These are phyloP conservation scores for Platyura marginata DNA, from an alignment of 1,140 invertebrate species.

Conservation along the genomic window DNA sequence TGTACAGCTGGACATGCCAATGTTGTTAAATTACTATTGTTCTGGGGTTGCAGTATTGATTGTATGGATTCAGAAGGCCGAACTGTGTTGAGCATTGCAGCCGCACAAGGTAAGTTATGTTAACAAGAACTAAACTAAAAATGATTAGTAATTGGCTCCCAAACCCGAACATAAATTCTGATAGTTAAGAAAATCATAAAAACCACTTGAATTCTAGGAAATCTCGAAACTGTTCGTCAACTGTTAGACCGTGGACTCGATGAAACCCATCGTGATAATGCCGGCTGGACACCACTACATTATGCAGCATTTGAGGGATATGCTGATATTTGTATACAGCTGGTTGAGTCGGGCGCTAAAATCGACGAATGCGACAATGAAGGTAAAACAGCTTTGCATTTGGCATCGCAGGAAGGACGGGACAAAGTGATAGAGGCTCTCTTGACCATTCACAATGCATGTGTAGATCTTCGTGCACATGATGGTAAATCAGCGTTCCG, in stretches of 20 bases:
- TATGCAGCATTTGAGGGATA: constrained; percentile 87
- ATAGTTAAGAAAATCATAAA: too few species aligned
- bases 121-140: not conserved
- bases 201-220: too few species aligned
- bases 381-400: constrained; percentile 74
- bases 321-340: constrained; percentile 63
- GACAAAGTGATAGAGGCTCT: constrained; percentile 18
- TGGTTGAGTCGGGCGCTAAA: constrained; percentile 81
- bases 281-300: constrained; percentile 86
- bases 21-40: constrained; percentile 61
- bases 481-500: constrained; percentile 89
- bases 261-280: constrained; percentile 78
- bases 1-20: constrained; percentile 71
- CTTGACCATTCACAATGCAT: constrained; percentile 15
- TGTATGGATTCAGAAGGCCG: constrained; percentile 79
- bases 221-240: constrained; percentile 67
- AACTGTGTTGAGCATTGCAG: constrained; percentile 71
- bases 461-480: constrained; percentile 72
- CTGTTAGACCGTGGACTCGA: constrained; percentile 78
- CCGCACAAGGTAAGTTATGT: constrained; percentile 53
- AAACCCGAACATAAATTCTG: too few species aligned
- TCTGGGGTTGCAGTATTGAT: constrained; percentile 80
- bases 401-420: constrained; percentile 76
- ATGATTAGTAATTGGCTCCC: not conserved
- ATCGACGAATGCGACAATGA: constrained; percentile 87